phyloP scores from a whole-genome alignment of 2,888 invertebrate species.

The Nipponacmea schrenckii region DNA sequence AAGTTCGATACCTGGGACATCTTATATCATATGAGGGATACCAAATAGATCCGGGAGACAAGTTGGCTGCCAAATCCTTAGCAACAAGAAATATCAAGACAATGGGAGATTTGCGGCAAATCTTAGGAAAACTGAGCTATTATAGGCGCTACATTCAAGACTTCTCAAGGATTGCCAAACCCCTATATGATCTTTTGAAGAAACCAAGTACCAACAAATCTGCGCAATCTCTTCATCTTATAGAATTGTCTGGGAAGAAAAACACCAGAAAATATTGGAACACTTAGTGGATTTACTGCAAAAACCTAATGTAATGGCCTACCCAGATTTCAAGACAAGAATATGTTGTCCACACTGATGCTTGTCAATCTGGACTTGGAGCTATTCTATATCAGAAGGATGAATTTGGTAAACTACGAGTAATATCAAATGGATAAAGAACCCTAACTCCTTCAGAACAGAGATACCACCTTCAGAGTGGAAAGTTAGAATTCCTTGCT shows the following conservation, averaged over 20 bases:
- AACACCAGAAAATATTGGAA: slow-evolving; percentile 11
- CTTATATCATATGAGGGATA: slow-evolving; percentile 27
- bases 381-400: slow-evolving; percentile 18
- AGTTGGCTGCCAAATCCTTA: slow-evolving; percentile 21
- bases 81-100: slow-evolving; percentile 17
- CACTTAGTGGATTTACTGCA: not conserved
- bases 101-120: slow-evolving; percentile 21
- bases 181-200: not conserved
- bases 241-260: slow-evolving; percentile 2
- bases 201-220: no score
- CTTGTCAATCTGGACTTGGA: slow-evolving; percentile 18
- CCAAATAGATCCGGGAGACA: slow-evolving; percentile 22
- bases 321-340: slow-evolving; percentile 9
- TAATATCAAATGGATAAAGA: slow-evolving; percentile 19
- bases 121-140: not conserved
- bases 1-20: slow-evolving; percentile 33
- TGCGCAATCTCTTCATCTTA: not conserved
- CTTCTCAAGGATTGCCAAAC: not conserved
- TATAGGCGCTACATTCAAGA: not conserved
- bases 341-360: slow-evolving; percentile 22
- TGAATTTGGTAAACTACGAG: slow-evolving; percentile 18
- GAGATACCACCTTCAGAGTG: slow-evolving; percentile 14
- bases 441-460: slow-evolving; percentile 18
- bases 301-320: not conserved
- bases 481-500: slow-evolving; percentile 24